Evolutionary conservation across 2,113 vertebrate species (phyloP).

Genomic region (Camelus dromedarius): DNA sequence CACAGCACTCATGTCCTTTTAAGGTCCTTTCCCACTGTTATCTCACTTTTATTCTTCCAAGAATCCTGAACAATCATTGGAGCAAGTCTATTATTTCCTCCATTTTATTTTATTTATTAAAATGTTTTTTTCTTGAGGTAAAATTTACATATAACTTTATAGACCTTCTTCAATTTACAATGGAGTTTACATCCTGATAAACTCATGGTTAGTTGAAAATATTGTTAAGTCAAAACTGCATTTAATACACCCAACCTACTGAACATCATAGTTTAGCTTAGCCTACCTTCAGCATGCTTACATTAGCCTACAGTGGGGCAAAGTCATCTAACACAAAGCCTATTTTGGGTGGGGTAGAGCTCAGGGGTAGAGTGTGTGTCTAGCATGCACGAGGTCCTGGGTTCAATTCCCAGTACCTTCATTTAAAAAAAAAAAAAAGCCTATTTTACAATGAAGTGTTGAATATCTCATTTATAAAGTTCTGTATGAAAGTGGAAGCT

Average conservation of each 20-base stretch:
- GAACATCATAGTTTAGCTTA: neutral
- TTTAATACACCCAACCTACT: neutral
- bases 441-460: neutral
- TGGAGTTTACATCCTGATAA: neutral
- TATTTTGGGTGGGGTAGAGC: neutral
- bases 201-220: neutral
- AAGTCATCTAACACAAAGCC: neutral
- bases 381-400: too few relatives aligned
- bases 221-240: neutral
- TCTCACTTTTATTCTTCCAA: neutral
- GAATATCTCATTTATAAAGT: neutral
- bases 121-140: neutral
- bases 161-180: neutral
- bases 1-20: neutral
- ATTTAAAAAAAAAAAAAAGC: neutral
- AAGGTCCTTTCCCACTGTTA: neutral
- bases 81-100: neutral
- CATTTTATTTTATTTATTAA: neutral
- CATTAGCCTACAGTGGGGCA: neutral
- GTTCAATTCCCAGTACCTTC: too few relatives aligned
- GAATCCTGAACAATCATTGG: neutral
- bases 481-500: neutral
- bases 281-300: neutral
- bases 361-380: too few relatives aligned
- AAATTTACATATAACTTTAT: neutral